Evolutionary conservation across 2,797 vertebrate species (phyloP), one percentile per base, ranked within the genome.

Genomic region (Pitangus sulphuratus): DNA sequence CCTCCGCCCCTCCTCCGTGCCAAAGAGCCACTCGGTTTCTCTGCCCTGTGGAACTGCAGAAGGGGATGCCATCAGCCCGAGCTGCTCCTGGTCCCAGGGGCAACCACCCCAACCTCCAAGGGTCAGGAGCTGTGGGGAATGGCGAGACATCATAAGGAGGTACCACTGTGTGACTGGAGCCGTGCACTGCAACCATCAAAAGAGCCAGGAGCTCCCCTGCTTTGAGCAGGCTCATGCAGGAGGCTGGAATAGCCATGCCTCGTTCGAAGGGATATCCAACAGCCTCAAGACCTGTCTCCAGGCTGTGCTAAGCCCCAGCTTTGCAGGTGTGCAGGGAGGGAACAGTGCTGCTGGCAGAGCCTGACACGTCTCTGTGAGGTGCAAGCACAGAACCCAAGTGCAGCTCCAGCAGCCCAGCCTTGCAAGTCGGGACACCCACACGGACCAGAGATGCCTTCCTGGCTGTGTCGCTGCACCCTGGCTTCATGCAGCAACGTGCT

Each of bases 1-100:
- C 96, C 95, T 97, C 69, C 98, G 98, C 12, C 99, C 99, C 71
- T 99, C 99, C 15, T 98, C 97, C 8, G 98, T 99, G 75, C 99
- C 99, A 92, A 99, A 99, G 25, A 99, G 98, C 99, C 99, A 99
- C 78, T 99, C 98, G 0, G 99, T 99, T 97, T 99, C 99, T 77
- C 99, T 98, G 69, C 99, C 99, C 95, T 99, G 99, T 18, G 99
- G 99, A 84, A 99, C 99, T 99, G 87, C 60, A 95, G 83, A 95
- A 60, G 56, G 53, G 58, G 54, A 31, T 82, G 40, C 33, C 92
- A 79, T 97, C 65, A 93, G 76, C 47, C 70, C 24, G 47, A 31
- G 53, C 5, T 39, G 57, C 31, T 70, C 33, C 40, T 1, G 3
- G 18, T 18, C 22, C 58, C 25, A 0, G 0, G 22, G 25, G 47